Percentiles rank a stretch among this genome's conserved stretches.
Conservation (phyloP, 2,888 invertebrate species). For the Cephus runcator region DNA sequence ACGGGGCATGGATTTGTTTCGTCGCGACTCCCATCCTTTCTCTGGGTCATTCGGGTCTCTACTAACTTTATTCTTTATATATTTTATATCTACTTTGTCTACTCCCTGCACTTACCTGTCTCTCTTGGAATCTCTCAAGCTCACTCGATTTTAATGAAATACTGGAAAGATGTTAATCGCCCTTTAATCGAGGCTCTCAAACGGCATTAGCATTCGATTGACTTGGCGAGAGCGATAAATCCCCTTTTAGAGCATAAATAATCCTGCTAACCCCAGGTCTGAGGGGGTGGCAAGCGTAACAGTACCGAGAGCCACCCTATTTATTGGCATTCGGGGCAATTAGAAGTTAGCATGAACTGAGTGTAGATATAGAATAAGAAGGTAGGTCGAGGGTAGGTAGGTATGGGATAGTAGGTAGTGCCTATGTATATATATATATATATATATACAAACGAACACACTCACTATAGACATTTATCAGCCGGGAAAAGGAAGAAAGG, state of each 20-base stretch:
- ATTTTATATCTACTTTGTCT: neutral
- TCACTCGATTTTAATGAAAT: neutral
- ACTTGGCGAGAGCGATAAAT: slow-evolving; percentile 36
- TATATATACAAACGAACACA: slow-evolving; percentile 8
- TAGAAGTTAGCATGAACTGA: slow-evolving; percentile 35
- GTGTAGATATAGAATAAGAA: slow-evolving; percentile 12
- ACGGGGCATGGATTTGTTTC: neutral
- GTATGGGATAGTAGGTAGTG: neutral
- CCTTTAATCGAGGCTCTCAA: slow-evolving; percentile 21
- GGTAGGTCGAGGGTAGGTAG: neutral
- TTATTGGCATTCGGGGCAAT: slow-evolving; percentile 39
- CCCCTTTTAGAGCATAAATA: slow-evolving; percentile 23
- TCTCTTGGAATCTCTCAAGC: neutral
- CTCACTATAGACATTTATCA: slow-evolving; percentile 46
- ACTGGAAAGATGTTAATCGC: slow-evolving; percentile 1
- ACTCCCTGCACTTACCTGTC: neutral
- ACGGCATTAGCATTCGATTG: slow-evolving; percentile 38
- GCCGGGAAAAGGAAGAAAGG: slow-evolving; percentile 37
- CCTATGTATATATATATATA: neutral
- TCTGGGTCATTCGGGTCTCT: neutral
- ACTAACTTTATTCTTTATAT: neutral
- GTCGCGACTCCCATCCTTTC: neutral
- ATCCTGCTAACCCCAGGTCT: neutral
- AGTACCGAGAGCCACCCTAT: neutral
- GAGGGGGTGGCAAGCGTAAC: neutral